Base-by-base conservation (phyloP, 2,888 invertebrate species). In the Eupithecia exiguata region DNA sequence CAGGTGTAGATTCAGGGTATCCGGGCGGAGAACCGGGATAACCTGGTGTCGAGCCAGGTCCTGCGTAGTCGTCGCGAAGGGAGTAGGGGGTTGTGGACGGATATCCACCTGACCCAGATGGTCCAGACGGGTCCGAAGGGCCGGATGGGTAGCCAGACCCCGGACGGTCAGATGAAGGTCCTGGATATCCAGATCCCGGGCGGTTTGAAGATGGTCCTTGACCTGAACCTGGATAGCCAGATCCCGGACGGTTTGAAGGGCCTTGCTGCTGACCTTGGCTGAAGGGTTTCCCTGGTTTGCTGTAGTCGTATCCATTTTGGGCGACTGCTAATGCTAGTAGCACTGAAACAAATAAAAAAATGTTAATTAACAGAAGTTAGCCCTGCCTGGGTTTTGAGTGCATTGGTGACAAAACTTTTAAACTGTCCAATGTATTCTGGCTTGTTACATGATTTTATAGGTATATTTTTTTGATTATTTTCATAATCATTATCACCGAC, bases 271-370 rank as follows among this genome's bases (percentile, higher is more conserved):
- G 86, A 18, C 88, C 87, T 46, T 88, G 84, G 18, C 92, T 91
- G 80, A 96, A 95, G 0, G 96, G 96, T 81, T 95, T 95, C 69
- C 95, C 95, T 10, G 97, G 97, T 76, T 96, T 95, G 78, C 96
- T 96, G 90, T 97, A 97, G 78, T 95, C 96, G 86, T 97, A 97
- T 30, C 97, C 97, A 85, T 95, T 95, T 93, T 97, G 97, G 58
- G 92, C 92, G 67, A 86, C 82, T 63, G 86, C 86, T 77, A 88
- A 75, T 76, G 91, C 89, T 87, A 94, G 88, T 84, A 94, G 81
- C 81, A 90, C 94, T 94, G 92, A 69, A 92, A 92, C 78, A 78
- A 77, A 80, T 82, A 77, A 81, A 66, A 71, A 49, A 25, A 36
- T 38, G 5, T 14, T 36, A n/a, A 16, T 9, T 36, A 63, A 6